Base-by-base conservation (phyloP, 1,140 invertebrate genomes). In the Listronotus bonariensis region DNA sequence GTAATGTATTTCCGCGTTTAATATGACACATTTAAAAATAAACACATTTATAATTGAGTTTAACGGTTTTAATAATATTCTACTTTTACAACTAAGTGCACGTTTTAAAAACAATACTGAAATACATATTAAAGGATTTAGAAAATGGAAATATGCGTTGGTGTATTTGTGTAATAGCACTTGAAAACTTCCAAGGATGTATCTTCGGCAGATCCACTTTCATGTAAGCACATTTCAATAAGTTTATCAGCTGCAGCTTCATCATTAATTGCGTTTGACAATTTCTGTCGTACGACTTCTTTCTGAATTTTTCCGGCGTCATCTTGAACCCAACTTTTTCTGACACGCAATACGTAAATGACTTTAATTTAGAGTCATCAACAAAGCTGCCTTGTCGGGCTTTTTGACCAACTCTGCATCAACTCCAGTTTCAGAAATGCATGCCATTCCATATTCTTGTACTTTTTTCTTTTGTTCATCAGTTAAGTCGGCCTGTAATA, bases 301-400 rank as follows among this genome's bases (percentile, higher is more conserved):
- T 71, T 60, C 55, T 80, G 79, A 10, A 80, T 32, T 43, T 81
- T 77, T 6, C 75, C 79, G 54, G 80, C 76, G 3, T 71, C 57
- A 36, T 71, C 69, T 3, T 80, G 34, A 82, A 77, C 7, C 77
- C 79, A 14, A 77, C 58, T 53, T 79, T 80, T 67, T 79, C 69
- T 61, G 81, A 79, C 71, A 82, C 78, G 43, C 81, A 82, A 0
- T 77, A 68, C 0, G 75, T 68, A 60, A 80, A 81, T 31, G 78
- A 75, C 51, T 81, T 82, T 5, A 82, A 63, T 10, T 69, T 75
- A 9, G 76, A 74, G 55, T 82, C 79, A 4, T 81, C 77, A 8
- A 53, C 58, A 31, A 81, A 76, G 7, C 34, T 41, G 14, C 67
- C 67, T 20, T 48, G 32, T 15, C 55, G 41, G 6, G 67, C 67